Evolutionary conservation across 2,888 invertebrate genomes (phyloP), one percentile per base, ranked within the genome.

Genomic region (Metalampra italica): DNA sequence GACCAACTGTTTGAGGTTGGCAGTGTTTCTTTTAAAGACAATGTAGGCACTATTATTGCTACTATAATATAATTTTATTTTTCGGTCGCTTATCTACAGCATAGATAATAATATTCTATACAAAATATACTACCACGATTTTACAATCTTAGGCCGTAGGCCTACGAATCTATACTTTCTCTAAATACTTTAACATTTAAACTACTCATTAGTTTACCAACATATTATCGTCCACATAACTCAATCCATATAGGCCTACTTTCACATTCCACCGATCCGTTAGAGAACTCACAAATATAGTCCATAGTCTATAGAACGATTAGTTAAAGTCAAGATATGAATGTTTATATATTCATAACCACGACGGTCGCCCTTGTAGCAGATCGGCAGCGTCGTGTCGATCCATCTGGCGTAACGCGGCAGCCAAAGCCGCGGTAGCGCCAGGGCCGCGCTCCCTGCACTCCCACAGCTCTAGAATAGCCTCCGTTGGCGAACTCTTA

Each of bases 401-500:
- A 49, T 86, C 89, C 78, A 87, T 82, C 51, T 82, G 84, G 4
- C 86, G 78, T 43, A 88, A 56, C 4, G 88, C 87, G 37, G 83
- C 73, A 22, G 80, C 88, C 55, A 97, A 91, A 68, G 96, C 95
- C 38, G 95, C 94, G 30, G 95, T 91, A 49, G 97, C 96, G 46
- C 94, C 94, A 47, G 95, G 93, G 57, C 95, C 95, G 51, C 96
- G 91, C 76, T 96, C 94, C 58, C 97, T 91, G 45, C 98, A 97
- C 82, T 98, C 98, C 98, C 98, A 98, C 63, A 98, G 83, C 82
- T 98, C 97, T 60, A 98, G 90, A 66, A 98, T 97, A 79, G 97
- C 96, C 78, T 98, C 98, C 9, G 98, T 98, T 9, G 99, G 99
- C 62, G 98, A 98, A 53, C 96, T 93, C 86, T 98, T 98, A 15